Conservation (phyloP, 2,888 invertebrate genomes). For the Brachycybe producta region DNA sequence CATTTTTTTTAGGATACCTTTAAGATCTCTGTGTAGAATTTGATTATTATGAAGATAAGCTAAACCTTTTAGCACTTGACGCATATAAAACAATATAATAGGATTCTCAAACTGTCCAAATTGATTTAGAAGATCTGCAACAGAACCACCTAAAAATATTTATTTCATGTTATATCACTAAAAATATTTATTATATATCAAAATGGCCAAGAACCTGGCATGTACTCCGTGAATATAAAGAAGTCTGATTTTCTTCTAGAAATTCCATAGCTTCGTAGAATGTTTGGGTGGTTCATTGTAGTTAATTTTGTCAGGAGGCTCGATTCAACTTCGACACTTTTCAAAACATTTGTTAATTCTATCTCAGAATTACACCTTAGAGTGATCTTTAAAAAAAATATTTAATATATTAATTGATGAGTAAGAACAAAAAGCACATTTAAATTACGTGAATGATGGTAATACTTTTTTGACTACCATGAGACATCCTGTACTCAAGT, state of each 20-base stretch:
- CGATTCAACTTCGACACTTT: conserved; percentile 37
- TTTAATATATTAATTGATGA: no score
- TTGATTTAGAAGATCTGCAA: conserved; percentile 34
- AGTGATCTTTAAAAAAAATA: no score
- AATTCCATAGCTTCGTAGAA: conserved; percentile 37
- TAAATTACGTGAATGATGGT: no score
- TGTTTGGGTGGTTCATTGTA: conserved; percentile 36
- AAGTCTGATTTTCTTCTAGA: conserved; percentile 35
- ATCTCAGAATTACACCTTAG: no score
- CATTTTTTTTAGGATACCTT: conserved; percentile 30
- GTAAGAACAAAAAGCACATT: no score
- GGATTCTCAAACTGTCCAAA: conserved; percentile 37
- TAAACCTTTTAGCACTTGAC: conserved; percentile 36
- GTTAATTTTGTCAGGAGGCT: no score
- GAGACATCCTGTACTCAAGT: background rate
- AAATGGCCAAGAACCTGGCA: conserved; percentile 32
- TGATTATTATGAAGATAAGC: conserved; percentile 38
- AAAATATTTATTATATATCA: background rate
- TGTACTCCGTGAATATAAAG: conserved; percentile 40
- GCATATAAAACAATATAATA: conserved; percentile 34
- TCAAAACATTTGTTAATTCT: conserved; percentile 17
- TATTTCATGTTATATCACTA: background rate
- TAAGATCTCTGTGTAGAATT: conserved; percentile 38
- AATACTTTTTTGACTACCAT: background rate
- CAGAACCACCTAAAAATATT: conserved; percentile 32